Base-by-base conservation (phyloP, 2,888 invertebrate species). In the Dyspetes luteomarginatus region DNA sequence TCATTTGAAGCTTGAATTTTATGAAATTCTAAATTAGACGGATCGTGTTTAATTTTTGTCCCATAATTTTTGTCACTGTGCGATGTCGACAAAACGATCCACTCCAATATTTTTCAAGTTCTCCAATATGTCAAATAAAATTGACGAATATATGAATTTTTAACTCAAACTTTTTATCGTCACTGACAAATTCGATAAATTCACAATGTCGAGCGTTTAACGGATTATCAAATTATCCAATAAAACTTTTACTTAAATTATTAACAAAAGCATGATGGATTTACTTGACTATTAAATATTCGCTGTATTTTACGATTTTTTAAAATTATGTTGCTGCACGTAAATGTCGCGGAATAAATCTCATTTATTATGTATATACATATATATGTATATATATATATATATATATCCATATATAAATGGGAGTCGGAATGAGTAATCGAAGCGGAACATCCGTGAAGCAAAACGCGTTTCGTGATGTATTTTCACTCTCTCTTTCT, bases 371-470 rank as follows among this genome's bases (percentile, higher is more conserved):
- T 36, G 12, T 36, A 36, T 12, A 36, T 36, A 36, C 12, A 12
- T 36, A 36, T 36, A 36, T 36, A 2, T 36, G n/a, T 12, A 36
- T 36, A 36, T 36, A 12, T 36, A 36, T 36, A 36, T 36, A 2
- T 36, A 24, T 41, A 41, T 41, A 36, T 19, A 12, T 22, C 15
- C 12, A 4, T 15, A 26, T 15, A 45, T n/a, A 64, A 45, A 26
- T 15, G 12, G 45, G 24, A 64, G 12, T 4, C 45, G 12, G 62
- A 12, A 45, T 55, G 17, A 43, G 24, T 50, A 43, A 72, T 62
- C 41, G 72, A 41, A 62, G 52, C 50, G 26, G 41, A 72, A 52
- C 3, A 60, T 72, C 24, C 26, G 41, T 12, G 62, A 56, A 69
- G 56, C 17, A 28, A 12, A 69, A 43, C 3, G n/a, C n/a, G n/a